Evolutionary conservation across 2,888 invertebrate species (phyloP).

Genomic region (Mycogona germanica): DNA sequence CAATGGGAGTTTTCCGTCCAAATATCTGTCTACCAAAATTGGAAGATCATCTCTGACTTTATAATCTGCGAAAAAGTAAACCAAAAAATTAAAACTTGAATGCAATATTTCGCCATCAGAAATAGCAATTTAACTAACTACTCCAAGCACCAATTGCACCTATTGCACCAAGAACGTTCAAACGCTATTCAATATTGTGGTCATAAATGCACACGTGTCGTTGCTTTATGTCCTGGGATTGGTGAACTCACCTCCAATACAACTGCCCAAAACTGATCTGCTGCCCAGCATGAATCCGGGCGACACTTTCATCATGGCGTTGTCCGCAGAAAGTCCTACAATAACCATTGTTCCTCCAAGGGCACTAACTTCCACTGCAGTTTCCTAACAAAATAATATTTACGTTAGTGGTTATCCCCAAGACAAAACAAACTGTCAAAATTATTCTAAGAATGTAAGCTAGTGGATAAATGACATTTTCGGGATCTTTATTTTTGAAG

Average conservation of each 20-base stretch:
- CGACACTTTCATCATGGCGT: not conserved
- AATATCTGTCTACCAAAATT: constrained; percentile 8
- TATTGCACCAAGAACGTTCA: no score
- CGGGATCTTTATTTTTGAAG: no score
- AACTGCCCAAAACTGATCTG: not conserved
- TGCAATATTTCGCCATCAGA: not conserved
- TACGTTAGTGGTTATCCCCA: no score
- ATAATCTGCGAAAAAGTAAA: constrained; percentile 5
- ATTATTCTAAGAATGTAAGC: no score
- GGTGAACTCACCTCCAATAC: not conserved
- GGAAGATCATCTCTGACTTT: constrained; percentile 13
- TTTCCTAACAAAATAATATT: not conserved
- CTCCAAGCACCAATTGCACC: no score
- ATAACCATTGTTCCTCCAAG: constrained; percentile 5
- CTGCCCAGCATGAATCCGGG: not conserved
- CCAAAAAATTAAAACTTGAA: no score
- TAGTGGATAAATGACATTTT: no score
- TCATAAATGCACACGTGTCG: not conserved
- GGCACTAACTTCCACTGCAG: not conserved
- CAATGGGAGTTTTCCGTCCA: constrained; percentile 10
- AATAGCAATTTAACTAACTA: not conserved
- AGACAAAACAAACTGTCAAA: no score
- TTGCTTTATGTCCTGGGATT: not conserved
- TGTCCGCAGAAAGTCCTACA: not conserved
- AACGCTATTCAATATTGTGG: no score